These are phyloP conservation scores for Hecatera dysodea DNA, from an alignment of 2,888 invertebrate genomes.

Conservation along the genomic window DNA sequence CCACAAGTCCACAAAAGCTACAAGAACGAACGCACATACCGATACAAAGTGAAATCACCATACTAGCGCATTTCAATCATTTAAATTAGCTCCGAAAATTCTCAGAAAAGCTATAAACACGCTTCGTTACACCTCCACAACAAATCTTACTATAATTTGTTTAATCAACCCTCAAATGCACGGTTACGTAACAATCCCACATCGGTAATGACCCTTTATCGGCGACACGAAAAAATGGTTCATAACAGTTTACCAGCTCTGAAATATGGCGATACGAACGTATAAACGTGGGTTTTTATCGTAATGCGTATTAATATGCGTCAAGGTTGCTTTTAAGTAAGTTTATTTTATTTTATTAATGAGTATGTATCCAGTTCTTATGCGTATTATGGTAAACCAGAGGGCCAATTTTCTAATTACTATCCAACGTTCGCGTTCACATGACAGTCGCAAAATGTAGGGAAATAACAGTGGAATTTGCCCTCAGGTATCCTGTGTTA, in stretches of 20 bases:
- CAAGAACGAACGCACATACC: neutral
- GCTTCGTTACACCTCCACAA: slow-evolving; percentile 29
- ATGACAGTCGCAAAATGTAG: too few species aligned
- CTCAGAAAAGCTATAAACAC: slow-evolving; percentile 22
- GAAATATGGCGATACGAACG: slow-evolving; percentile 27
- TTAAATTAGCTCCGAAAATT: slow-evolving; percentile 31
- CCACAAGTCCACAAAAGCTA: neutral
- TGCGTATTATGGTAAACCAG: neutral
- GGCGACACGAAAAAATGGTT: slow-evolving; percentile 43
- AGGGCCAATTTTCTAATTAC: too few species aligned
- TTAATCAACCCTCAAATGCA: slow-evolving; percentile 46
- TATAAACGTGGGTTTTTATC: slow-evolving; percentile 4
- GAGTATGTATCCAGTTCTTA: neutral
- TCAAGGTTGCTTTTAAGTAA: slow-evolving; percentile 18
- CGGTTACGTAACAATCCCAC: slow-evolving; percentile 53
- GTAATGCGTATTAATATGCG: slow-evolving; percentile 1
- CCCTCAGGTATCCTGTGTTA: neutral
- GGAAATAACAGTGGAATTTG: too few species aligned
- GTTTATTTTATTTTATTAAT: neutral
- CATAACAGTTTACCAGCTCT: slow-evolving; percentile 42
- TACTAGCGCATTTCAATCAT: neutral
- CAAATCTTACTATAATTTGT: slow-evolving; percentile 57
- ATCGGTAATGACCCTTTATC: slow-evolving; percentile 58
- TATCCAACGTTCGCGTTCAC: too few species aligned
- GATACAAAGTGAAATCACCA: neutral